Evolutionary conservation across 2,888 invertebrate species (phyloP).

Genomic region (Apotomis capreana): DNA sequence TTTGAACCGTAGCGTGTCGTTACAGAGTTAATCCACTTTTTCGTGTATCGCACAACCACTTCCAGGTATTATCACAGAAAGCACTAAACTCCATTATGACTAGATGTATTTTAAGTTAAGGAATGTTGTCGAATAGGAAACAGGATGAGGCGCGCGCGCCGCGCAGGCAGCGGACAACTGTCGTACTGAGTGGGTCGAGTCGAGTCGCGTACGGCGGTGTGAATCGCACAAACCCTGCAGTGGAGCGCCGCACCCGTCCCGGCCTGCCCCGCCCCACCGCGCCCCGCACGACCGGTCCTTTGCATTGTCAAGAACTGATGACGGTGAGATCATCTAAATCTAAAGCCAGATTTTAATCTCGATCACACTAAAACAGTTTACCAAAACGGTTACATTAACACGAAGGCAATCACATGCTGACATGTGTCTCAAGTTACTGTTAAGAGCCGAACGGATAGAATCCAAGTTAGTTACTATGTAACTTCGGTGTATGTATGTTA

Average conservation of each 20-base stretch:
- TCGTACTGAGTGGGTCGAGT: conserved; percentile 67
- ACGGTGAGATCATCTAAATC: conserved; percentile 81
- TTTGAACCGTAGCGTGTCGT: conserved; percentile 78
- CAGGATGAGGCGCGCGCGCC: conserved; percentile 72
- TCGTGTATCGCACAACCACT: conserved; percentile 61
- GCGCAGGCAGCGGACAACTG: conserved; percentile 74
- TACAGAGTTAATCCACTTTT: conserved; percentile 62
- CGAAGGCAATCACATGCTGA: neutral
- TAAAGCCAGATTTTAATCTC: conserved; percentile 63
- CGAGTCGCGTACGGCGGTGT: conserved; percentile 55
- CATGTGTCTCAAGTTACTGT: neutral
- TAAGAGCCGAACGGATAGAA: neutral
- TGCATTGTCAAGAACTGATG: conserved; percentile 79
- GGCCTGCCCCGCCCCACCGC: conserved; percentile 60
- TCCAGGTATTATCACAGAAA: conserved; percentile 41
- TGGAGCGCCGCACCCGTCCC: conserved; percentile 65
- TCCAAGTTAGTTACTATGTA: neutral
- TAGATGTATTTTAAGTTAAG: conserved; percentile 58
- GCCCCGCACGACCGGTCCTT: conserved; percentile 73
- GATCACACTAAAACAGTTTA: conserved; percentile 52
- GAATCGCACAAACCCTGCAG: conserved; percentile 77
- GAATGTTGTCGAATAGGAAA: conserved; percentile 60
- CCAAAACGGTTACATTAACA: neutral
- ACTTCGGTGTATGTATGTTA: neutral
- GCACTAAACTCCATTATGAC: conserved; percentile 69